A percentile compares a stretch with the other conserved stretches of the same genome.
phyloP scores from a whole-genome alignment of 2,797 vertebrate genomes.

The Clarias pachynema region DNA sequence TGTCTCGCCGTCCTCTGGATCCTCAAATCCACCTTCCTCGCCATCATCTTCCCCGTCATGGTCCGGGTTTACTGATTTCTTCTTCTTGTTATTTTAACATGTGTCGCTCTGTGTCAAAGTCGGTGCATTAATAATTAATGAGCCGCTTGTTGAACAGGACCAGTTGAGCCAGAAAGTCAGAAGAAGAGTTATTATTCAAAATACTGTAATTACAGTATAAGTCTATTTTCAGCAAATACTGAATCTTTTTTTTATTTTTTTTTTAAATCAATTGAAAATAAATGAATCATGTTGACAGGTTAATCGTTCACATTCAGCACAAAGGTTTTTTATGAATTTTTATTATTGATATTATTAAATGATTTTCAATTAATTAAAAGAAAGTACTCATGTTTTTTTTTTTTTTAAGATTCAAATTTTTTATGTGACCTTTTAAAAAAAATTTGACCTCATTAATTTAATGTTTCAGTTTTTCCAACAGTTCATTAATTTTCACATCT shows the following conservation, averaged over 20 bases:
- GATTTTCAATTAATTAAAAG: background rate
- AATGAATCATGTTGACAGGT: background rate
- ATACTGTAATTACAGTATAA: background rate
- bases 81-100: background rate
- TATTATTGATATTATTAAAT: background rate
- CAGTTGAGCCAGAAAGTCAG: background rate
- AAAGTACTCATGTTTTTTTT: background rate
- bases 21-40: slow-evolving; percentile 92
- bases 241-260: background rate
- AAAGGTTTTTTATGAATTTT: background rate
- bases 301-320: background rate
- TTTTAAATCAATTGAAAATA: background rate
- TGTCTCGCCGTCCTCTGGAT: slow-evolving; percentile 92
- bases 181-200: background rate
- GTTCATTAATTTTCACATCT: background rate
- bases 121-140: background rate
- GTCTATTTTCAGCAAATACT: background rate
- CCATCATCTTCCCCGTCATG: slow-evolving; percentile 97
- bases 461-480: background rate
- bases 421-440: background rate
- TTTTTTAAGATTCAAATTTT: background rate
- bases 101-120: too few species aligned
- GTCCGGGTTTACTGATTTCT: slow-evolving; percentile 62
- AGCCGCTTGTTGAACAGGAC: too few species aligned
- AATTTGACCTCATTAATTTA: background rate